A percentile compares a stretch with the other conserved stretches of the same genome.
Conservation (phyloP, 2,797 vertebrate species). For the Enteromius anoplus region DNA sequence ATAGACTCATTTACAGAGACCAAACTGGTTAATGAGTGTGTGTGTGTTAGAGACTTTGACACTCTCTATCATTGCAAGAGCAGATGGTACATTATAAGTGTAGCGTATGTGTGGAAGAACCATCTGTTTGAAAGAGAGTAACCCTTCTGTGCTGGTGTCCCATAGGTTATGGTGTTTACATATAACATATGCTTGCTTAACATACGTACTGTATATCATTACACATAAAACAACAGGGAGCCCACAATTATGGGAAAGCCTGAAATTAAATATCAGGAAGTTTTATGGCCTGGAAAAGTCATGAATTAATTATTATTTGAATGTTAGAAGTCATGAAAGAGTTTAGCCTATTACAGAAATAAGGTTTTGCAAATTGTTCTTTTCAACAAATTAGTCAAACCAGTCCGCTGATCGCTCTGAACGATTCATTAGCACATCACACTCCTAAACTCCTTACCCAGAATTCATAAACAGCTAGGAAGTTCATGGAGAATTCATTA, state of each 20-base stretch:
- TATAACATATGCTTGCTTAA: conserved; percentile 11
- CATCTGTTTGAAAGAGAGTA: conserved; percentile 73
- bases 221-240: conserved; percentile 2
- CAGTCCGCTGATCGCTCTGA: background rate
- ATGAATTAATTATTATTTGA: background rate
- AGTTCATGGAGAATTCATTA: background rate
- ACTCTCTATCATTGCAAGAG: conserved; percentile 58
- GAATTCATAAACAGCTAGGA: background rate
- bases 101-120: conserved; percentile 57
- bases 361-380: background rate
- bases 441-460: background rate
- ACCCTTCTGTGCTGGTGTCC: conserved; percentile 38
- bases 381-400: background rate
- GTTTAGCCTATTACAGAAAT: background rate
- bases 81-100: conserved; percentile 68
- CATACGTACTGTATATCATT: conserved; percentile 6
- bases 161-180: conserved; percentile 39
- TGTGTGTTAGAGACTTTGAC: conserved; percentile 47
- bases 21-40: conserved; percentile 40
- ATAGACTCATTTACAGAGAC: conserved; percentile 57
- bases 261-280: background rate
- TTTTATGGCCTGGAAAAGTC: background rate
- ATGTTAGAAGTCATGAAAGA: background rate
- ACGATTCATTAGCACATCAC: conserved; percentile 2
- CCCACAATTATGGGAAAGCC: background rate